Evolutionary conservation across 2,888 invertebrate genomes (phyloP), one percentile per base, ranked within the genome.

Genomic region (Oxytorus armatus): DNA sequence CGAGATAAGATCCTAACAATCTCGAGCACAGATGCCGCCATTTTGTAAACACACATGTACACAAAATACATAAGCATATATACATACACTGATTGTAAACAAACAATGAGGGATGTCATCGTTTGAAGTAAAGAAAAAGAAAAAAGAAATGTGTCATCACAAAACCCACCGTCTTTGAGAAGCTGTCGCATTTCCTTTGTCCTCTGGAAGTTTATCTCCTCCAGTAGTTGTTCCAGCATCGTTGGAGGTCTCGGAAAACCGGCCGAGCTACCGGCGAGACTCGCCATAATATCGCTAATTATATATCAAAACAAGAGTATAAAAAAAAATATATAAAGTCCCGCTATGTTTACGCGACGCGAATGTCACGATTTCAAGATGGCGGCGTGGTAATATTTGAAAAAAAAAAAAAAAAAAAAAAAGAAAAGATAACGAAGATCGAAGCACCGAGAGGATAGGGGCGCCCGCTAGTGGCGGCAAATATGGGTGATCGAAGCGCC

Each of bases 201-300:
- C 84, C 97, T 94, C 92, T 98, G 97, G 88, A 97, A 98, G 92
- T 97, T 97, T 85, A 98, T 98, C 92, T 98, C 98, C 90, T 97
- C 97, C 79, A 98, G 93, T 74, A 98, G 93, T 89, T 97, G 97
- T 90, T 97, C 97, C 86, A 98, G 92, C 92, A 96, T 95, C 33
- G 96, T 96, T 18, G 95, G 94, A 18, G 93, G 92, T 88, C 93
- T 93, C 73, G 93, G 86, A 55, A 92, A 88, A 70, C 89, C 88
- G 36, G 88, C 80, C 42, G 90, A 88, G 82, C 89, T 87, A 63
- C 90, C 86, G 74, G 90, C 88, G 23, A 90, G 81, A 76, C 85
- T 90, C 36, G 91, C 90, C 92, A 92, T 92, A 57, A 73, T 72
- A 57, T 72, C 47, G 25, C 0, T 8, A 5, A 14, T 14, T 10